A percentile compares a stretch with the other conserved stretches of the same genome.
phyloP scores from a whole-genome alignment of 1,140 invertebrate species.

The Aphelenchoides fujianensis region DNA sequence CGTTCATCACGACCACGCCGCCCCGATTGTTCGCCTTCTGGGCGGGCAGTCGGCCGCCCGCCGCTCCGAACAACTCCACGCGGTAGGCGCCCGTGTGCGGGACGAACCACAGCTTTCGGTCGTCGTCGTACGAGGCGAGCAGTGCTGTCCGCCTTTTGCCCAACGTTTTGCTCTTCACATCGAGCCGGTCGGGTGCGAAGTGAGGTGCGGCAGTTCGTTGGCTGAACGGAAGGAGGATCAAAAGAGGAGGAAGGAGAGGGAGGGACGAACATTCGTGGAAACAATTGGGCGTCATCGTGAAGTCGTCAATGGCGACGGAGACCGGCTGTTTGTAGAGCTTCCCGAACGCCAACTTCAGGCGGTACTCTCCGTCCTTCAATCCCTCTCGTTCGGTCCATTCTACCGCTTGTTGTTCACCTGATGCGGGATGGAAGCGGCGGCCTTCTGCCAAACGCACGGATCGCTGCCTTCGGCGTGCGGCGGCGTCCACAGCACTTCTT shows the following conservation, averaged over 20 bases:
- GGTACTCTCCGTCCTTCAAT: conserved; percentile 35
- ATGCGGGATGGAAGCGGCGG: conserved; percentile 25
- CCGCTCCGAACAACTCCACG: conserved; percentile 42
- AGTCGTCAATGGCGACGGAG: conserved; percentile 48
- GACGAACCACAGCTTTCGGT: conserved; percentile 30
- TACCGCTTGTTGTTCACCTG: background rate
- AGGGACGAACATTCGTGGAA: conserved; percentile 35
- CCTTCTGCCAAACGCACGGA: conserved; percentile 45
- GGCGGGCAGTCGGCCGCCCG: conserved; percentile 29
- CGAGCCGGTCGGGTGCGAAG: no score
- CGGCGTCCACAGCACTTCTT: conserved; percentile 46
- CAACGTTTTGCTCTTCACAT: no score
- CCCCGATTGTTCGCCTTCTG: conserved; percentile 25
- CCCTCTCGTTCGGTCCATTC: conserved; percentile 13
- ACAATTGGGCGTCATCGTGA: conserved; percentile 47
- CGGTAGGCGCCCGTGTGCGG: conserved; percentile 24
- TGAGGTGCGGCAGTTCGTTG: no score
- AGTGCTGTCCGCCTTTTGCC: no score
- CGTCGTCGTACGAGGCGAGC: no score
- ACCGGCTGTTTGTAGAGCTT: conserved; percentile 43
- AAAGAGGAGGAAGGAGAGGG: no score
- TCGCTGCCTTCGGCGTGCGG: conserved; percentile 26
- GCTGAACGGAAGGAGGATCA: no score
- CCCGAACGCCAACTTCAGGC: conserved; percentile 43
- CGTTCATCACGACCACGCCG: conserved; percentile 26